Percentiles rank a stretch among this genome's conserved stretches.
phyloP scores from a whole-genome alignment of 92 coral and sea anemone species.

The Epizoanthus stellaris region DNA sequence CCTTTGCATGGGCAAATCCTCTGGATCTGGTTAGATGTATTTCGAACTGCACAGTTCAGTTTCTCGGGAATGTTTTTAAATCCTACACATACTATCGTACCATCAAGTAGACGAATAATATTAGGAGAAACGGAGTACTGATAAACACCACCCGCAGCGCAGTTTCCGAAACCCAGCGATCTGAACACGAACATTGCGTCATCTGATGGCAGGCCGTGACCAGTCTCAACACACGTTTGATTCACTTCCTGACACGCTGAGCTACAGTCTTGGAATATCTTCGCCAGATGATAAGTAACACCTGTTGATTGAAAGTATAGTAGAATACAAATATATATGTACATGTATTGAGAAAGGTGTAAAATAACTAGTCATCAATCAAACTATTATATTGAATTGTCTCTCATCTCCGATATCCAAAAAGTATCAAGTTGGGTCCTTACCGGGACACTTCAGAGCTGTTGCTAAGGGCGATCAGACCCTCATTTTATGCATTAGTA shows the following conservation, averaged over 20 bases:
- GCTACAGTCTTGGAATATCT: not conserved
- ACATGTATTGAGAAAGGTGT: too few relatives aligned
- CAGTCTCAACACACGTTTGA: constrained; percentile 18
- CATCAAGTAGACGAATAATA: too few relatives aligned
- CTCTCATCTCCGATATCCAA: too few relatives aligned
- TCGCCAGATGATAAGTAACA: constrained; percentile 14
- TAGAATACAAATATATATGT: not conserved
- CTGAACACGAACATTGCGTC: constrained; percentile 21
- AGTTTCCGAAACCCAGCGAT: not conserved
- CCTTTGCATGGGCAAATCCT: constrained; percentile 31
- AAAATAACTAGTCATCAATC: too few relatives aligned
- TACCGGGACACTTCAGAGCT: too few relatives aligned
- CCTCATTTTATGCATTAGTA: too few relatives aligned
- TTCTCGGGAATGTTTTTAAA: constrained; percentile 6
- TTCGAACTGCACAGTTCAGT: not conserved
- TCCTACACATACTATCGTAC: not conserved
- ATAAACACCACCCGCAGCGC: too few relatives aligned
- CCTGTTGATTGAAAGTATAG: constrained; percentile 3
- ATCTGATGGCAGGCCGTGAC: constrained; percentile 22
- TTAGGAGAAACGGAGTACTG: not conserved
- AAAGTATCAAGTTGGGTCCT: too few relatives aligned
- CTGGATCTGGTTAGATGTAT: not conserved
- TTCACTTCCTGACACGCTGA: constrained; percentile 3
- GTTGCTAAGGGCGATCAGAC: too few relatives aligned
- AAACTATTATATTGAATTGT: too few relatives aligned